phyloP scores from a whole-genome alignment of 2,113 vertebrate species.

The Otis tarda region DNA sequence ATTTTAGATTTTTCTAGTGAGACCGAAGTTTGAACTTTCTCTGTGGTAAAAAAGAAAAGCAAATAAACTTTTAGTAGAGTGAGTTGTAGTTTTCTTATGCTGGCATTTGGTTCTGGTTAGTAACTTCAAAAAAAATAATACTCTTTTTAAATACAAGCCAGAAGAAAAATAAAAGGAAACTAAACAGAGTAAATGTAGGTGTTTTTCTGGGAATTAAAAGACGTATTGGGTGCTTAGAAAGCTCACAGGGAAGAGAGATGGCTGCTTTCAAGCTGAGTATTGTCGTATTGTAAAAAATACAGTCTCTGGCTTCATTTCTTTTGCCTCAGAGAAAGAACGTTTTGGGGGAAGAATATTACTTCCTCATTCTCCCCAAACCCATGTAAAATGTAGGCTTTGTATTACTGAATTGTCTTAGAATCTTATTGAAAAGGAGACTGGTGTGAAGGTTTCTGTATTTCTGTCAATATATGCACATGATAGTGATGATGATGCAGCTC shows the following conservation, averaged over 20 bases:
- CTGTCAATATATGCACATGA: not conserved
- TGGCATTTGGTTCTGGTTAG: slow-evolving; percentile 43
- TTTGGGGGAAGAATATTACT: not conserved
- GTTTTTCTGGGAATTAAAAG: slow-evolving; percentile 42
- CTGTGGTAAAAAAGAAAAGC: not conserved
- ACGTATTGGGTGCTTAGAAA: not conserved
- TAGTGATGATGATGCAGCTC: not conserved
- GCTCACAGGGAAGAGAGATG: slow-evolving; percentile 34
- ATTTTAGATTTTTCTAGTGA: slow-evolving; percentile 25
- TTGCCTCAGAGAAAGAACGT: not conserved
- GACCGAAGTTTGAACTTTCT: slow-evolving; percentile 29
- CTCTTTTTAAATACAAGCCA: not conserved
- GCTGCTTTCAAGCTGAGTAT: slow-evolving; percentile 32
- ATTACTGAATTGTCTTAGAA: not conserved
- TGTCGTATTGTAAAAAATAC: not conserved
- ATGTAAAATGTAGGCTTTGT: slow-evolving; percentile 27
- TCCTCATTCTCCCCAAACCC: not conserved
- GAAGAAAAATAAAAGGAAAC: slow-evolving; percentile 1
- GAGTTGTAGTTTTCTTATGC: not conserved
- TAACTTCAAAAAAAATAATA: slow-evolving; percentile 11
- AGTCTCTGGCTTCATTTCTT: not conserved
- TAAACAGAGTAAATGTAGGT: slow-evolving; percentile 29
- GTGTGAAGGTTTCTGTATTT: not conserved
- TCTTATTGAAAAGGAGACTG: not conserved
- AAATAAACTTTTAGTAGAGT: not conserved